Evolutionary conservation across 2,888 invertebrate genomes (phyloP).

Genomic region (Mimumesa dahlbomi): DNA sequence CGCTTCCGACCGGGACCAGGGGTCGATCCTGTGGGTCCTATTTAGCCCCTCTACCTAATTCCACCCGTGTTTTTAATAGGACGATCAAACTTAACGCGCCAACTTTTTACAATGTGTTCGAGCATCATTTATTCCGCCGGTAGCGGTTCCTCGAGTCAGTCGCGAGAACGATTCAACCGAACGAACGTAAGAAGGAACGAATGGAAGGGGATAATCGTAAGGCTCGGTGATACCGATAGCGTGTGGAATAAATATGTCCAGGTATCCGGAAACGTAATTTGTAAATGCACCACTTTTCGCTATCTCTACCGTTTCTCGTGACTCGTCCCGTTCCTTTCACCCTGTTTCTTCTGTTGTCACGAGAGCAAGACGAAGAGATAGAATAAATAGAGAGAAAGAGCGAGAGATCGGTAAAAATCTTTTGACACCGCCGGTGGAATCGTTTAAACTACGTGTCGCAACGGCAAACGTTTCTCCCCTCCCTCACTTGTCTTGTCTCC

Average conservation of each 20-base stretch:
- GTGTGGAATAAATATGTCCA: background rate
- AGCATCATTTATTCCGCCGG: constrained; percentile 1
- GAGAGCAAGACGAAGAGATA: too few relatives aligned
- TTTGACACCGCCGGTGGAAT: constrained; percentile 23
- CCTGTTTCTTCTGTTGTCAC: too few relatives aligned
- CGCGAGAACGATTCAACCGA: too few relatives aligned
- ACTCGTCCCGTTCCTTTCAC: constrained; percentile 25
- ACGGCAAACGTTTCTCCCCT: too few relatives aligned
- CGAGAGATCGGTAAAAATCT: constrained; percentile 32
- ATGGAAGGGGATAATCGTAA: too few relatives aligned
- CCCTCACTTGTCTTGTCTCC: background rate
- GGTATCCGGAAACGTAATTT: background rate
- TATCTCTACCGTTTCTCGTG: constrained; percentile 2
- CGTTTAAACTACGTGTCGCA: constrained; percentile 8
- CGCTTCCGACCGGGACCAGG: constrained; percentile 44
- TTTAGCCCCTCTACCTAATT: constrained; percentile 39
- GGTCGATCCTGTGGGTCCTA: constrained; percentile 39
- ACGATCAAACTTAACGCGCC: constrained; percentile 38
- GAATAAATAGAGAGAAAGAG: too few relatives aligned
- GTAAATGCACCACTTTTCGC: constrained; percentile 14
- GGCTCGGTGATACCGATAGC: background rate
- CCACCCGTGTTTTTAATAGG: constrained; percentile 21
- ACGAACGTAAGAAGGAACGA: background rate
- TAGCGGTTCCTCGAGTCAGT: too few relatives aligned
- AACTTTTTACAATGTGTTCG: constrained; percentile 9